Conservation (phyloP, 2,888 invertebrate genomes). For the Scelioninae gen. 1 region DNA sequence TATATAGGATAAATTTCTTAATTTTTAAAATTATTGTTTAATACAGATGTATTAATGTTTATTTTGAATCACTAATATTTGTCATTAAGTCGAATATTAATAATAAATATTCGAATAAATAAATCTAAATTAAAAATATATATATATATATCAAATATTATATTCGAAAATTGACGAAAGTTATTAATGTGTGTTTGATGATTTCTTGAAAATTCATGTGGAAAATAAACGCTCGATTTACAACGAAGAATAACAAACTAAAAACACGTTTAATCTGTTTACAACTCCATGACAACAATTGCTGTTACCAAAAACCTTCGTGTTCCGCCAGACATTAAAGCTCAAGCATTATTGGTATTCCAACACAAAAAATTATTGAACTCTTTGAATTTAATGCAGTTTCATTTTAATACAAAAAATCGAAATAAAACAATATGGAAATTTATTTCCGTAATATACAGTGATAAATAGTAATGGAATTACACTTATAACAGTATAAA, state of each 20-base stretch:
- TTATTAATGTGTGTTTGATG: neutral
- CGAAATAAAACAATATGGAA: neutral
- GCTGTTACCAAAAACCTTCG: conserved; percentile 12
- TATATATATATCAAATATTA: no score
- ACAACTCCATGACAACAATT: conserved; percentile 14
- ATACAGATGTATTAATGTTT: no score
- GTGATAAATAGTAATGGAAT: no score
- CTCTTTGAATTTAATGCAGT: neutral
- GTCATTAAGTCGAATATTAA: no score
- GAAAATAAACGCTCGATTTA: neutral
- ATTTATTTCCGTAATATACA: no score
- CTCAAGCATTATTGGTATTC: conserved; percentile 4
- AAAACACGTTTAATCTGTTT: neutral
- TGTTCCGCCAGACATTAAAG: neutral
- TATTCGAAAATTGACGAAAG: no score
- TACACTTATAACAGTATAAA: no score
- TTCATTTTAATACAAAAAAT: neutral
- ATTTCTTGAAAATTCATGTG: neutral
- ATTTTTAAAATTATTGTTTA: no score
- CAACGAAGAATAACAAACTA: neutral
- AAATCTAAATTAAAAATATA: no score
- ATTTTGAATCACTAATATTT: no score
- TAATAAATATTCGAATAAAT: no score
- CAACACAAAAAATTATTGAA: neutral
- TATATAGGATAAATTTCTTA: no score